A percentile compares a stretch with the other conserved stretches of the same genome.
Evolutionary conservation across 2,888 invertebrate species (phyloP).

Genomic region (Chloromyia formosa): DNA sequence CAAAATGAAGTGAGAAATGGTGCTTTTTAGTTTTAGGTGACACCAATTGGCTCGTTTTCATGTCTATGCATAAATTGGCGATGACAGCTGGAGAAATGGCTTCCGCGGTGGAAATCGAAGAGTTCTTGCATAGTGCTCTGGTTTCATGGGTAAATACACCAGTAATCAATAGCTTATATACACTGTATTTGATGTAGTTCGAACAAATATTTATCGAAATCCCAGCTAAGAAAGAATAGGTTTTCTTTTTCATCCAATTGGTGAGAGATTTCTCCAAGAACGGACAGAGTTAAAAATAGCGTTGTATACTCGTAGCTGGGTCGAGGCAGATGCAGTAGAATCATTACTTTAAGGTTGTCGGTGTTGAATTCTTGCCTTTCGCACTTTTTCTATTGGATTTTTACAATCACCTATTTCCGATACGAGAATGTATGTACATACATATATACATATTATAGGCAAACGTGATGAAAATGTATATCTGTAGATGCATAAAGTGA

Average conservation of each 20-base stretch:
- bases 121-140: constrained; percentile 83
- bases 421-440: too few relatives aligned
- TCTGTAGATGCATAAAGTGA: too few relatives aligned
- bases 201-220: too few relatives aligned
- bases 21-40: neutral
- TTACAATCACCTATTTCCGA: too few relatives aligned
- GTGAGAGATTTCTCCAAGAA: constrained; percentile 13
- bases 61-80: constrained; percentile 9
- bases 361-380: too few relatives aligned
- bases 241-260: too few relatives aligned
- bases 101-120: constrained; percentile 77
- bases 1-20: too few relatives aligned
- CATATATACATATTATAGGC: too few relatives aligned
- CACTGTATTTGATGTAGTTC: neutral
- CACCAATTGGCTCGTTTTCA: neutral
- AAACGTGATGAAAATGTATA: too few relatives aligned
- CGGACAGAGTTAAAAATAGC: constrained; percentile 13
- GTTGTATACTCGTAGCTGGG: neutral
- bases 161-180: neutral
- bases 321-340: neutral
- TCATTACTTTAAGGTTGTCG: too few relatives aligned
- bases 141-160: constrained; percentile 81
- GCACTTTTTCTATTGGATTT: too few relatives aligned
- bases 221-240: too few relatives aligned
- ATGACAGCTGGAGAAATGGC: constrained; percentile 53